phyloP scores from a whole-genome alignment of 2,113 vertebrate genomes.

The Cathartes aura region DNA sequence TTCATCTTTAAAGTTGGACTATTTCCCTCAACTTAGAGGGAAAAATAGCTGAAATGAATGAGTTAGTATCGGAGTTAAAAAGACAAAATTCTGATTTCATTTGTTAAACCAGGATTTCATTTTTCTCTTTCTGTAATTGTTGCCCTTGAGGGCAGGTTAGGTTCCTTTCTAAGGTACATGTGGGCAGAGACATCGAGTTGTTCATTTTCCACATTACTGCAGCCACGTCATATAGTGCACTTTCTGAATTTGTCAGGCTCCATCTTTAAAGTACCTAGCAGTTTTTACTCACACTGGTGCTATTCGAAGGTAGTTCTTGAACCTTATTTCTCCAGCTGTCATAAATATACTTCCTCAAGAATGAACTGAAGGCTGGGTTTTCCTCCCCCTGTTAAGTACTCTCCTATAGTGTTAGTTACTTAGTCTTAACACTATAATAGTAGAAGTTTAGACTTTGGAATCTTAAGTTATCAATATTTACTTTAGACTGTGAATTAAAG shows the following conservation, averaged over 20 bases:
- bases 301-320: background rate
- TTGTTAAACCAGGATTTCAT: background rate
- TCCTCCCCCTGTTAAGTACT: background rate
- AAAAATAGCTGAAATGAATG: background rate
- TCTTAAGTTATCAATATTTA: background rate
- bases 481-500: background rate
- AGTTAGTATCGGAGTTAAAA: background rate
- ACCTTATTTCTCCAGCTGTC: background rate
- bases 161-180: background rate
- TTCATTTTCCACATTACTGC: background rate
- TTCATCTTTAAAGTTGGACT: background rate
- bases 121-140: background rate
- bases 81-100: background rate
- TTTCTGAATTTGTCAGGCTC: background rate
- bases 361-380: background rate
- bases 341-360: background rate
- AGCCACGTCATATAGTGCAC: background rate
- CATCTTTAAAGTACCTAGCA: background rate
- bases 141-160: background rate
- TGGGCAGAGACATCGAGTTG: background rate
- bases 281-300: background rate
- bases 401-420: background rate
- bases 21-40: background rate
- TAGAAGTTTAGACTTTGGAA: background rate
- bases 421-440: background rate